These are phyloP conservation scores for Menidia beryllina DNA, from an alignment of 2,113 vertebrate genomes.

Conservation along the genomic window DNA sequence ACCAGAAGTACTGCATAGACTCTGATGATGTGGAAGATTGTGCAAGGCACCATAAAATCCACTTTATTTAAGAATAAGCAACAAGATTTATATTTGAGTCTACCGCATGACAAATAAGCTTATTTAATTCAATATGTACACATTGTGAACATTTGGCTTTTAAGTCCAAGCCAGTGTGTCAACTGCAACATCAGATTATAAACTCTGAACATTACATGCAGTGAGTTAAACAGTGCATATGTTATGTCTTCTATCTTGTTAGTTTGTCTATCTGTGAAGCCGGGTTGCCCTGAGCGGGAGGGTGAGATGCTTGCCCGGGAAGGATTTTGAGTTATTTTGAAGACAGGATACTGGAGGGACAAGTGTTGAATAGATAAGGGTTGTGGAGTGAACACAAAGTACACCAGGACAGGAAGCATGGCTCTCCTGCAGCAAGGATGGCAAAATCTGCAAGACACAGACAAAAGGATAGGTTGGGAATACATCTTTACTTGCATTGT, in stretches of 20 bases:
- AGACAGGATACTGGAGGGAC: constrained; percentile 66
- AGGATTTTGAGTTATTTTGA: constrained; percentile 62
- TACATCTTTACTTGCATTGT: background rate
- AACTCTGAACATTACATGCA: background rate
- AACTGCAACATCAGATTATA: background rate
- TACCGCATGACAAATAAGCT: too few relatives aligned
- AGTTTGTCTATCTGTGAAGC: constrained; percentile 17
- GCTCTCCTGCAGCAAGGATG: constrained; percentile 26
- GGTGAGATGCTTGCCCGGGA: constrained; percentile 13
- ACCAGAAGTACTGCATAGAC: too few relatives aligned
- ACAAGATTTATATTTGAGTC: too few relatives aligned
- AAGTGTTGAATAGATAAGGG: constrained; percentile 64
- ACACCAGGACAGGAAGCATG: constrained; percentile 57
- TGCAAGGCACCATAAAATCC: too few relatives aligned
- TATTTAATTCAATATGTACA: too few relatives aligned
- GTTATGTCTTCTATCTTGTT: constrained; percentile 39
- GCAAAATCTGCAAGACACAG: constrained; percentile 18
- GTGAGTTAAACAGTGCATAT: background rate
- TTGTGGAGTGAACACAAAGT: constrained; percentile 26
- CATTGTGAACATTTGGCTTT: too few relatives aligned
- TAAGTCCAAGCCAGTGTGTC: too few relatives aligned
- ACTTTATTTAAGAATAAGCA: too few relatives aligned
- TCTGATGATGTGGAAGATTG: too few relatives aligned
- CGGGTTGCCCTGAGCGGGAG: constrained; percentile 40
- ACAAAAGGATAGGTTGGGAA: background rate